Evolutionary conservation across 2,888 invertebrate genomes (phyloP).

Genomic region (Tillus elongatus): DNA sequence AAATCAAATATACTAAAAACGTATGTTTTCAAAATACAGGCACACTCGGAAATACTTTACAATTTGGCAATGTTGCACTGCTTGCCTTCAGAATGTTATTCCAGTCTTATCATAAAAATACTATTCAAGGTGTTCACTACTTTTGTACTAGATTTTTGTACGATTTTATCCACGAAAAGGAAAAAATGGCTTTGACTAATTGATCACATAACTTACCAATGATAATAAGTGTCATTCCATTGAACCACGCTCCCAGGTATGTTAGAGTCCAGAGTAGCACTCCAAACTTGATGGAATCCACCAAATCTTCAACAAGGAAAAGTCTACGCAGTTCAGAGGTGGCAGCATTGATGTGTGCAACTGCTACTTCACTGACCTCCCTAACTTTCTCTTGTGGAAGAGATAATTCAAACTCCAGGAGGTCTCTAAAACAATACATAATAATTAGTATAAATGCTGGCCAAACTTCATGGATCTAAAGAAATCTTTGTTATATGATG

Average conservation of each 20-base stretch:
- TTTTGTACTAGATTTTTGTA: too few relatives aligned
- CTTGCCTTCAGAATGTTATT: too few relatives aligned
- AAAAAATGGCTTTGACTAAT: too few relatives aligned
- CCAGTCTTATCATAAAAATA: too few relatives aligned
- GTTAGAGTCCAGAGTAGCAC: conserved; percentile 93
- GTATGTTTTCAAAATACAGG: too few relatives aligned
- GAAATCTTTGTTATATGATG: too few relatives aligned
- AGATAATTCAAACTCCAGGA: conserved; percentile 79
- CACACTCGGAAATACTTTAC: too few relatives aligned
- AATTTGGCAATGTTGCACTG: too few relatives aligned
- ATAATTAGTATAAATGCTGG: conserved; percentile 6
- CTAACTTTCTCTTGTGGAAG: conserved; percentile 88
- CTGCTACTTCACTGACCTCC: conserved; percentile 74
- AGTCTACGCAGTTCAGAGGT: conserved; percentile 78
- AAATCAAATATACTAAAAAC: too few relatives aligned
- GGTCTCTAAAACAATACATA: conserved; percentile 49
- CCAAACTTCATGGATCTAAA: too few relatives aligned
- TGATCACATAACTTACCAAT: conserved; percentile 77
- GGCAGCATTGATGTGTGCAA: conserved; percentile 78
- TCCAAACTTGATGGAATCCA: conserved; percentile 93
- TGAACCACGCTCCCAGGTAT: conserved; percentile 97
- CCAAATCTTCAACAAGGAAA: conserved; percentile 93
- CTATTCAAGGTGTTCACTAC: too few relatives aligned
- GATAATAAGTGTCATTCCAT: conserved; percentile 96
- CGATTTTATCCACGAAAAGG: too few relatives aligned